Evolutionary conservation across 1,140 invertebrate genomes (phyloP), one percentile per base, ranked within the genome.

Genomic region (honey bee (Apis mellifera)): DNA sequence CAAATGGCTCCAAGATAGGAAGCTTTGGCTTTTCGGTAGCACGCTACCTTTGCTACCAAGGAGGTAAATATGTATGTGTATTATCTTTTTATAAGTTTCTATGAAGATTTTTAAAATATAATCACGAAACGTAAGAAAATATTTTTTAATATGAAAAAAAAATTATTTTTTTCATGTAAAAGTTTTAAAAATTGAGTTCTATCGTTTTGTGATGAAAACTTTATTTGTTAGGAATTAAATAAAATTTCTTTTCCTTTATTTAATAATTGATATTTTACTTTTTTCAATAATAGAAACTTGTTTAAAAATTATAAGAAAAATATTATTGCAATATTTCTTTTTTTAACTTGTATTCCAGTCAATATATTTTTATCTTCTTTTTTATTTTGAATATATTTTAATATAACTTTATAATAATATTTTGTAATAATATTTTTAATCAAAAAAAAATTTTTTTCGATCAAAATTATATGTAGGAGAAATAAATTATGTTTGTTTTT

Each of bases 1-100:
- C 96, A 97, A 96, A 97, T 97, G 97, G 97, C 96, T 97, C 91
- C 96, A 96, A 95, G 97, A 97, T 95, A 96, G 96, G 93, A 96
- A 96, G 95, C 95, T 97, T 91, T 97, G 97, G 97, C 96, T 97
- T 92, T 97, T 97, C 93, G 97, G 97, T 91, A 97, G 97, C 94
- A 97, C 97, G 92, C 95, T 97, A 92, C 97, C 97, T 86, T 94
- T 97, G 89, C 93, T 97, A 88, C 97, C 97, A 80, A 95, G 97
- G 94, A 96, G 96, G 97, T 97, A 88, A 89, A 84, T 60, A 69
- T 8, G 23, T n/a, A 13, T 17, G 32, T 42, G 15, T 8, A 15
- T 26, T 15, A 1, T 72, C 48, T 57, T 65, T 0, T 19, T 50
- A 9, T 17, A 21, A 11, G 13, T 62, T 15, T 26, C 15, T 3